Percentiles rank a stretch among this genome's conserved stretches.
phyloP scores from a whole-genome alignment of 1,140 invertebrate species.

The Adoxophyes honmai region DNA sequence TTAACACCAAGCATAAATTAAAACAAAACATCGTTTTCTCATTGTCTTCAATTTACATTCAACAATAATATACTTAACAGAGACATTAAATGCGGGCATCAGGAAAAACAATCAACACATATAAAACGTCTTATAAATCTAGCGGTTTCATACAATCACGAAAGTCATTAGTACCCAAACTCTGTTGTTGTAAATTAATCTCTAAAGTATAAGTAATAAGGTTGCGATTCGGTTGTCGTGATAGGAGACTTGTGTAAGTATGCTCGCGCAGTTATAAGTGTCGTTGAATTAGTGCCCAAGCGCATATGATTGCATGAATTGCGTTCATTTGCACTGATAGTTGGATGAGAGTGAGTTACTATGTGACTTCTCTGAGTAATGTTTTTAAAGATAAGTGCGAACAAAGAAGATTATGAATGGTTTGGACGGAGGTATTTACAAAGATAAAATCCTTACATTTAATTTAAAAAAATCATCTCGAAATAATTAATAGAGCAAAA shows the following conservation, averaged over 20 bases:
- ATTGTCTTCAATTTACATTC: neutral
- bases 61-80: conserved; percentile 34
- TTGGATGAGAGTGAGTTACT: conserved; percentile 37
- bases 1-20: conserved; percentile 19
- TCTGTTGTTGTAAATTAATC: too few relatives aligned
- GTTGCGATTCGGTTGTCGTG: conserved; percentile 12
- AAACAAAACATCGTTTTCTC: conserved; percentile 33
- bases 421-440: too few relatives aligned
- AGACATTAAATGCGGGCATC: conserved; percentile 69
- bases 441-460: too few relatives aligned
- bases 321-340: conserved; percentile 29
- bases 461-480: too few relatives aligned
- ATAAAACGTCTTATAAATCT: conserved; percentile 60
- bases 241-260: conserved; percentile 18
- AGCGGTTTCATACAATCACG: too few relatives aligned
- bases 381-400: too few relatives aligned
- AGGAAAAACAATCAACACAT: conserved; percentile 67
- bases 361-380: too few relatives aligned
- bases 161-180: too few relatives aligned
- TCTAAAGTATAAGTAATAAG: neutral
- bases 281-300: conserved; percentile 52
- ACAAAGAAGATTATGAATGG: too few relatives aligned
- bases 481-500: too few relatives aligned
- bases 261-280: conserved; percentile 39
- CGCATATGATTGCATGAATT: conserved; percentile 53